Evolutionary conservation across 2,113 vertebrate species (phyloP).

Genomic region (Brachyistius frenatus): DNA sequence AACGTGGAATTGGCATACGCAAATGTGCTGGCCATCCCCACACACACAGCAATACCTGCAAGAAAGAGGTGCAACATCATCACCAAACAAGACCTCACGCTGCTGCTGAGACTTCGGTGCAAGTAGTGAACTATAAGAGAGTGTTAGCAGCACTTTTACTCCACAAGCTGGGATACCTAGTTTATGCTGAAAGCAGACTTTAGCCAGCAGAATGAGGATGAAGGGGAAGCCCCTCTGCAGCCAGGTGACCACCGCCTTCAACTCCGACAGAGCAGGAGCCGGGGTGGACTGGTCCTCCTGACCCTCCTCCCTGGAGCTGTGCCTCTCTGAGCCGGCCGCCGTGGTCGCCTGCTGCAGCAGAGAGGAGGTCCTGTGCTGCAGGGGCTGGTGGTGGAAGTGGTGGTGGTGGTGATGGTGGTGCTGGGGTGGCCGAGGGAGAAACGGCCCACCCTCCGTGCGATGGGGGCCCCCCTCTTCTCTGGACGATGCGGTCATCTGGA

Average conservation of each 20-base stretch:
- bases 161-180: constrained; percentile 83
- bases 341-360: constrained; percentile 90
- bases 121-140: neutral
- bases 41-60: constrained; percentile 94
- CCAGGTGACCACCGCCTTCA: constrained; percentile 93
- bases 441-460: constrained; percentile 84
- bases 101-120: neutral
- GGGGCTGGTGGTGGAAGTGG: constrained; percentile 88
- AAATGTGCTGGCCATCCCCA: constrained; percentile 97
- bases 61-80: constrained; percentile 31
- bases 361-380: constrained; percentile 88
- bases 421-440: constrained; percentile 87
- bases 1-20: constrained; percentile 94
- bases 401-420: constrained; percentile 87
- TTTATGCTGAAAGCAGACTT: constrained; percentile 98
- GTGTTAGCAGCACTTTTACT: too few relatives aligned
- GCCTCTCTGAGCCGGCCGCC: constrained; percentile 82
- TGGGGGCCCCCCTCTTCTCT: constrained; percentile 89
- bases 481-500: constrained; percentile 91
- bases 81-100: neutral
- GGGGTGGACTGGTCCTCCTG: constrained; percentile 87
- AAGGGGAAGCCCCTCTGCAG: constrained; percentile 97
- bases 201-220: constrained; percentile 94
- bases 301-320: constrained; percentile 87
- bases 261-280: constrained; percentile 92